phyloP scores from a whole-genome alignment of 2,888 invertebrate genomes.

The Galerucella nymphaeae region DNA sequence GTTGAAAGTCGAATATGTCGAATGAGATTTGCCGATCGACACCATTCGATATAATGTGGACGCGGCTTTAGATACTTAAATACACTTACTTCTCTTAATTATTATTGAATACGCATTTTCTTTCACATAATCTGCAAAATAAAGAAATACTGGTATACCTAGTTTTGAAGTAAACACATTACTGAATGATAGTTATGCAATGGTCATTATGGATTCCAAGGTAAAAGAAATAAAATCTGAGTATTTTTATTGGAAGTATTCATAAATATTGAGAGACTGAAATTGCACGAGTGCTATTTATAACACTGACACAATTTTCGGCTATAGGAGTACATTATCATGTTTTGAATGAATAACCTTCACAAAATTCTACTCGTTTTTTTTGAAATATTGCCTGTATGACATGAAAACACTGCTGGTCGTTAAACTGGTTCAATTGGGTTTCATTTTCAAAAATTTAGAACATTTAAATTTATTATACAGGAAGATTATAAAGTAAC shows the following conservation, averaged over 20 bases:
- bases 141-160: not conserved
- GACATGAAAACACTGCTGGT: not conserved
- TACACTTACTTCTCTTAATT: too few species aligned
- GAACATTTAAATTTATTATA: too few species aligned
- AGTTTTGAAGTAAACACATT: not conserved
- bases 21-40: too few species aligned
- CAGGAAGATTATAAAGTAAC: too few species aligned
- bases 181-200: conserved; percentile 16
- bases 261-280: not conserved
- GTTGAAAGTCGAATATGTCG: too few species aligned
- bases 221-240: conserved; percentile 28
- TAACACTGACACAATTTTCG: conserved; percentile 28
- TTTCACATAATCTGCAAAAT: not conserved
- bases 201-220: conserved; percentile 26
- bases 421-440: not conserved
- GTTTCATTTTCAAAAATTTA: not conserved
- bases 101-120: not conserved
- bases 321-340: conserved; percentile 1
- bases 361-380: not conserved
- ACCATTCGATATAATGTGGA: too few species aligned
- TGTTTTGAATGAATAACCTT: conserved; percentile 16
- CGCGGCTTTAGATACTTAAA: too few species aligned
- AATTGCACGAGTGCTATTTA: conserved; percentile 17
- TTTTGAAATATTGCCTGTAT: not conserved
- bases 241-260: conserved; percentile 22